Evolutionary conservation across 1,140 invertebrate species (phyloP), one percentile per base, ranked within the genome.

Genomic region (Leptopilina clavipes): DNA sequence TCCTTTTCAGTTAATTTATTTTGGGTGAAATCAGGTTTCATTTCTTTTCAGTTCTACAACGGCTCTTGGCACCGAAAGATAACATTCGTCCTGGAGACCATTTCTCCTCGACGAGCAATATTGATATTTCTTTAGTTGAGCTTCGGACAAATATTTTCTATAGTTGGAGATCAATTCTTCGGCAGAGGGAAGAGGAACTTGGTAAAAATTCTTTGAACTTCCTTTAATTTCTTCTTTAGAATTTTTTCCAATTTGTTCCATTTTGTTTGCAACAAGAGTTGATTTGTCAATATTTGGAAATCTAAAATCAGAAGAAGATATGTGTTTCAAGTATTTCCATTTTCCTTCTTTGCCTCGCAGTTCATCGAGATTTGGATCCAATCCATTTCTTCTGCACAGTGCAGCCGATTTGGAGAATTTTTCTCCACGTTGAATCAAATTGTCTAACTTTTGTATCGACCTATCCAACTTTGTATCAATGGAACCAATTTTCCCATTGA

Each of bases 1-100:
- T 31, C 25, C 25, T 31, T 31, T 31, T 31, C 25, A 31, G 1
- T 31, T 31, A 3, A 3, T 6, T 31, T 31, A 31, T 31, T 31
- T 31, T 31, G 25, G 6, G 1, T 3, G 6, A 31, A 31, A 31
- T 31, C 25, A 31, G 1, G 65, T 71, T 71, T 71, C 40, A 71
- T 74, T 59, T 9, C 48, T 70, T 11, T 70, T 75, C 11, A 77
- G 6, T n/a, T 82, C 56, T 45, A 75, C 19, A n/a, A 79, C 59
- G 18, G 31, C 3, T 10, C 31, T 65, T 5, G 82, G 72, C 0
- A 83, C 56, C 10, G 76, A 65, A 9, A 79, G 74, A n/a, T 71
- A 45, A 22, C 82, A 84, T 19, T 82, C 74, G 17, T 86, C 84
- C 56, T 86, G 84, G 25, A 86, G 80, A 8, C 83, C 85, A 22